A percentile compares a stretch with the other conserved stretches of the same genome.
These are phyloP conservation scores for Ganaspis sp. DNA, from an alignment of 1,140 invertebrate species.

Conservation along the genomic window DNA sequence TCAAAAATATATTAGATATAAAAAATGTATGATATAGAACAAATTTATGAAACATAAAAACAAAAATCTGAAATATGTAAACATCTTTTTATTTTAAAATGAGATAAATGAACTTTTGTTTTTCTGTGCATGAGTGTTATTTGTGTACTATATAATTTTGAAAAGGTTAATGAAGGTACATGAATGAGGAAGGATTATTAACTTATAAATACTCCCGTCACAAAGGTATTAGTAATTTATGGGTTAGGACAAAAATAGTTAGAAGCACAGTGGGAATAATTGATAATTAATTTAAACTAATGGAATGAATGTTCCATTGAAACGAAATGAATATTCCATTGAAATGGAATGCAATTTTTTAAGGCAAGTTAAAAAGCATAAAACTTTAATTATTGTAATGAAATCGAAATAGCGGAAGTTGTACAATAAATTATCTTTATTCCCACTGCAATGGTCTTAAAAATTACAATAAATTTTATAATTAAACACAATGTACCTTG, in stretches of 20 bases:
- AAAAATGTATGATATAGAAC: too few relatives aligned
- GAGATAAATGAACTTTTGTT: neutral
- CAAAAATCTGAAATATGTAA: too few relatives aligned
- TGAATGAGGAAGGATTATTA: constrained; percentile 18
- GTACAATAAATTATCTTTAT: neutral
- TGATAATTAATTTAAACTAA: neutral
- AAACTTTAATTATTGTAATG: neutral
- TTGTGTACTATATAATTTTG: constrained; percentile 18
- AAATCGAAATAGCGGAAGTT: neutral
- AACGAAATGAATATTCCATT: neutral
- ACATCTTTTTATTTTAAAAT: neutral
- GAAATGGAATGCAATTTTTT: neutral
- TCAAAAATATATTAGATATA: neutral
- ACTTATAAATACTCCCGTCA: constrained; percentile 17
- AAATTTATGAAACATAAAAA: too few relatives aligned
- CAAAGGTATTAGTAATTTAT: constrained; percentile 24
- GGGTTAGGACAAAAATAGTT: neutral
- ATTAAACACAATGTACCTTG: constrained; percentile 79
- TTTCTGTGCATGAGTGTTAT: neutral
- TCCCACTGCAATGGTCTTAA: neutral
- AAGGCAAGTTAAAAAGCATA: neutral
- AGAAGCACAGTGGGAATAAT: constrained; percentile 1
- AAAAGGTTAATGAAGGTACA: constrained; percentile 8
- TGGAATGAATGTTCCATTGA: neutral
- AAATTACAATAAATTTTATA: neutral